Percentiles rank a stretch among this genome's conserved stretches.
Conservation (phyloP, 2,797 vertebrate genomes). For the Galaxias olidus region DNA sequence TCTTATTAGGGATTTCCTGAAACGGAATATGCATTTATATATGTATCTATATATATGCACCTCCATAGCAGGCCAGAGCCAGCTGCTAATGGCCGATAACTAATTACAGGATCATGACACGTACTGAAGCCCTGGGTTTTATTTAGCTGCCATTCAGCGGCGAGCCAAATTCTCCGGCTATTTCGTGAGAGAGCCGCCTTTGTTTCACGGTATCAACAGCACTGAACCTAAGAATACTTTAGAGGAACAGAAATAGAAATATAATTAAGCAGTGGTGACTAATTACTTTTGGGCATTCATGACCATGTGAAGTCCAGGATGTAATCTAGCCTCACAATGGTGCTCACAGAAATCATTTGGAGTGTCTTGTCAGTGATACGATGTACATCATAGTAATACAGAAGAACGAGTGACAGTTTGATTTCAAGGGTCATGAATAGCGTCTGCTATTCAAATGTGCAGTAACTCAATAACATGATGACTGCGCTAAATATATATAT, state of each 20-base stretch:
- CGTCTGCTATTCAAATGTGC: neutral
- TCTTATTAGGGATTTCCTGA: slow-evolving; percentile 47
- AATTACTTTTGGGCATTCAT: neutral
- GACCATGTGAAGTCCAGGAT: neutral
- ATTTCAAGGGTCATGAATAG: neutral
- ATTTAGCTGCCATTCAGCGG: slow-evolving; percentile 20
- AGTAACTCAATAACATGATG: too few relatives aligned
- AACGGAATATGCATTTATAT: neutral
- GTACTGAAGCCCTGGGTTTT: slow-evolving; percentile 15
- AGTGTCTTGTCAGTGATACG: neutral
- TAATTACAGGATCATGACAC: slow-evolving; percentile 38
- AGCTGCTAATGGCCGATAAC: slow-evolving; percentile 36
- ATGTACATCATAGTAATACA: neutral
- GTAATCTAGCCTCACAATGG: neutral
- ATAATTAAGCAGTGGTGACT: slow-evolving; percentile 10
- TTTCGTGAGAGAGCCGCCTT: slow-evolving; percentile 7
- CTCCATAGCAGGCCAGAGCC: slow-evolving; percentile 5
- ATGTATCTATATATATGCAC: slow-evolving; percentile 30
- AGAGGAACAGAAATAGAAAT: slow-evolving; percentile 8
- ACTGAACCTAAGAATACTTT: slow-evolving; percentile 9
- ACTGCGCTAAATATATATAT: too few relatives aligned
- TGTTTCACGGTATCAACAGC: slow-evolving; percentile 9
- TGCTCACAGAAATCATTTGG: neutral
- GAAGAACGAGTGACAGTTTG: neutral
- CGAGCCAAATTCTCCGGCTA: slow-evolving; percentile 4